These are phyloP conservation scores for Sternarchorhynchus goeldii DNA, from an alignment of 2,797 vertebrate species.

Conservation along the genomic window DNA sequence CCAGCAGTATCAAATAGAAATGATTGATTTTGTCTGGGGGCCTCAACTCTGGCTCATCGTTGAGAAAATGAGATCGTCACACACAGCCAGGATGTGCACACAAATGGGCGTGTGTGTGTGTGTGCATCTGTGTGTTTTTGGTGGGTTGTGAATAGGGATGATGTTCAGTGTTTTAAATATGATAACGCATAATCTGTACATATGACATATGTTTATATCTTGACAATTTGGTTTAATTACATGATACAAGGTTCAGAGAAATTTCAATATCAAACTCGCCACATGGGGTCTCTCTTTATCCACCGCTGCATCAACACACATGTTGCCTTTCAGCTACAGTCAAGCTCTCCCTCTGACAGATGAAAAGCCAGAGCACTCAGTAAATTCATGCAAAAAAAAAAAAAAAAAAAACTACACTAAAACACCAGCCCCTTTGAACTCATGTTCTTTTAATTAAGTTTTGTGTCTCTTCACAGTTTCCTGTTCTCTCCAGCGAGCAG, in stretches of 20 bases:
- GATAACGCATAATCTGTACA: too few relatives aligned
- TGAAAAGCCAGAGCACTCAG: slow-evolving; percentile 51
- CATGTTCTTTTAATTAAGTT: slow-evolving; percentile 53
- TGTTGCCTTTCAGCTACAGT: slow-evolving; percentile 16
- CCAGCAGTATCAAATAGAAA: slow-evolving; percentile 76
- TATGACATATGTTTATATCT: too few relatives aligned
- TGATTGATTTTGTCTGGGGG: slow-evolving; percentile 80
- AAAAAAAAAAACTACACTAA: slow-evolving; percentile 4
- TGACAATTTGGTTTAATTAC: background rate
- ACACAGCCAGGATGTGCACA: slow-evolving; percentile 52
- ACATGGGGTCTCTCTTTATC: slow-evolving; percentile 72
- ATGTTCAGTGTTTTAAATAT: slow-evolving; percentile 7
- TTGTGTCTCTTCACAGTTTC: slow-evolving; percentile 23
- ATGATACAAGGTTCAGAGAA: slow-evolving; percentile 18
- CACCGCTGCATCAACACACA: slow-evolving; percentile 37
- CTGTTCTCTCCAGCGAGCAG: slow-evolving; percentile 1
- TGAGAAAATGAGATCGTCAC: slow-evolving; percentile 70
- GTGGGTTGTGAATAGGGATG: background rate
- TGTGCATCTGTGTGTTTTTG: background rate
- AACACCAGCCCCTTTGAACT: slow-evolving; percentile 55
- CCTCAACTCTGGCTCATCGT: slow-evolving; percentile 63
- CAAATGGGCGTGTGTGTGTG: background rate
- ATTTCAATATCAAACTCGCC: slow-evolving; percentile 52
- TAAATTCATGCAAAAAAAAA: slow-evolving; percentile 49
- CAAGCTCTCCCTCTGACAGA: slow-evolving; percentile 51